A percentile compares a stretch with the other conserved stretches of the same genome.
phyloP scores from a whole-genome alignment of 2,888 invertebrate species.

The Ormyrus thymus region DNA sequence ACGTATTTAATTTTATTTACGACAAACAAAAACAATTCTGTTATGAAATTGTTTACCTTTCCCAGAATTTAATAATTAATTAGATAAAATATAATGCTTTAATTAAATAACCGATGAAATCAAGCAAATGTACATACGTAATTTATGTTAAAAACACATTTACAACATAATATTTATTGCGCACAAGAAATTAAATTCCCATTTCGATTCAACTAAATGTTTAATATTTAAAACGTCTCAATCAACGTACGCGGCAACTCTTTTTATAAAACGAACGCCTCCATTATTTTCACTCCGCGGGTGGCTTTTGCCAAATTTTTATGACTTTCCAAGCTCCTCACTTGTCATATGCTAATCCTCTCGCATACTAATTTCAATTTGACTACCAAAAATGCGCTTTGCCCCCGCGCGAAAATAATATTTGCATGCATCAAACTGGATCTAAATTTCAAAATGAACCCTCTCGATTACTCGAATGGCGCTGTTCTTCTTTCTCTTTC shows the following conservation, averaged over 20 bases:
- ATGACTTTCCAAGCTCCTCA: constrained; percentile 19
- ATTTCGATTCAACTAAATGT: not conserved
- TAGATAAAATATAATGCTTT: too few species aligned
- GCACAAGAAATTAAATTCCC: not conserved
- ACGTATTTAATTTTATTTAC: too few species aligned
- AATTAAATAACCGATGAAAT: too few species aligned
- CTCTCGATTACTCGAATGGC: too few species aligned
- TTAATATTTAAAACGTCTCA: not conserved
- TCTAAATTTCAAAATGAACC: constrained; percentile 18
- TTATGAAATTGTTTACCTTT: too few species aligned
- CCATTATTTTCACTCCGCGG: not conserved
- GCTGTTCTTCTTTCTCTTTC: too few species aligned
- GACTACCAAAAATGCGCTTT: constrained; percentile 33
- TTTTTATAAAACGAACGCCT: not conserved
- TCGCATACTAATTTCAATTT: constrained; percentile 46
- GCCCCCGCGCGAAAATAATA: constrained; percentile 31
- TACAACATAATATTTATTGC: too few species aligned
- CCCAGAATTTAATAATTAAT: too few species aligned
- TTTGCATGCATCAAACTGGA: constrained; percentile 37
- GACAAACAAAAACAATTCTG: too few species aligned
- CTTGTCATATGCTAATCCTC: constrained; percentile 30
- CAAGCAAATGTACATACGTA: too few species aligned
- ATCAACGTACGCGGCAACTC: not conserved
- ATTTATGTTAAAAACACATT: too few species aligned
- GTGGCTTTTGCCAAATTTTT: constrained; percentile 16